Base-by-base conservation (phyloP, 2,888 invertebrate genomes). In the Acleris emargana region DNA sequence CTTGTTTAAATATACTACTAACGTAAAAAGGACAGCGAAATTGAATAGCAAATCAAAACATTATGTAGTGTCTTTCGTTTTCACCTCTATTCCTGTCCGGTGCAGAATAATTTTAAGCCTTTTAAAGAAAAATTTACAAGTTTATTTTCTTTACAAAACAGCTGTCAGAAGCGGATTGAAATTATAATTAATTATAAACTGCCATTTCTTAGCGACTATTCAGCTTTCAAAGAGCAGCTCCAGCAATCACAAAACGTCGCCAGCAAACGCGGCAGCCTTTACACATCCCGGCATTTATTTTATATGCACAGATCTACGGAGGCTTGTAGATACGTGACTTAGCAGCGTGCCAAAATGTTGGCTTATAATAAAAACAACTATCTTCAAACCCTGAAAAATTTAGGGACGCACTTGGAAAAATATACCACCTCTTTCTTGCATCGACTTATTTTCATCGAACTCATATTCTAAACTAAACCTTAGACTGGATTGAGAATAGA, bases 181-280 rank as follows among this genome's bases (percentile, higher is more conserved):
- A 54, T 55, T 20, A 51, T 64, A 60, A 64, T 64, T 64, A 64
- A 64, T 64, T 64, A 55, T 49, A 43, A 43, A 59, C 17, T 43
- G 50, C 59, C 50, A 55, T 64, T 55, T 55, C 54, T 64, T 55
- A 60, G 59, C 45, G 43, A 43, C 59, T 54, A 59, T 64, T 64
- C 59, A 64, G 22, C 20, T 54, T 49, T 58, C 49, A 25, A 54
- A 55, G 62, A 52, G 57, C 61, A 61, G 43, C 28, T 51, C 17
- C 43, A 58, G 50, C 7, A 50, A 53, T 52, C 55, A 58, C 66
- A 68, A 61, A 63, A 80, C 78, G 74, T 76, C 76, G 72, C 75
- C 70, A 67, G 75, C 72, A 72, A 71, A 73, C 72, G 76, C 64
- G 73, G 67, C 71, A 71, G 73, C 72, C 74, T 76, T 78, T 75